Conservation (phyloP, 1,140 invertebrate genomes). For the Tetramorium parvispinum region DNA sequence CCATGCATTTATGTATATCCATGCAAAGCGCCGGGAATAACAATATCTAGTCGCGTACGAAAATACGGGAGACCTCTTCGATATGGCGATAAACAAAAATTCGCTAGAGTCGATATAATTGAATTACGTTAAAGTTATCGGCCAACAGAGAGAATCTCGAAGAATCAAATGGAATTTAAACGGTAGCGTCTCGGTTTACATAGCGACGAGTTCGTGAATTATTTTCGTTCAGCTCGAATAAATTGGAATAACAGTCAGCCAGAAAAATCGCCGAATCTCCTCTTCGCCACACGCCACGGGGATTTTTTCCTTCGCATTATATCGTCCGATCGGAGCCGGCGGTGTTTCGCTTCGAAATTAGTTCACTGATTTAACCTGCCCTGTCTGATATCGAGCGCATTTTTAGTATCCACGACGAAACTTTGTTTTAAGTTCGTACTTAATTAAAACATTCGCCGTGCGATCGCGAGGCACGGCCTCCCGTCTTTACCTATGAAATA, state of each 20-base stretch:
- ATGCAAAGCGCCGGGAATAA: constrained; percentile 56
- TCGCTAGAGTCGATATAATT: constrained; percentile 29
- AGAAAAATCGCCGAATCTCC: constrained; percentile 27
- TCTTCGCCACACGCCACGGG: not conserved
- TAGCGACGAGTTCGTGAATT: not conserved
- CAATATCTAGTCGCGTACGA: constrained; percentile 48
- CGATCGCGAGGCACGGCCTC: constrained; percentile 7
- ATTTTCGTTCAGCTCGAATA: constrained; percentile 32
- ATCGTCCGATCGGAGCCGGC: constrained; percentile 41
- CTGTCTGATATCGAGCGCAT: constrained; percentile 37
- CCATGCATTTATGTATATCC: constrained; percentile 62
- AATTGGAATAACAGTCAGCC: constrained; percentile 28
- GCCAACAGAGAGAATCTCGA: not conserved
- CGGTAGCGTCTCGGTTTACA: not conserved
- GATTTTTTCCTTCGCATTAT: constrained; percentile 23
- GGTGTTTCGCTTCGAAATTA: constrained; percentile 54
- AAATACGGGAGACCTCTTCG: constrained; percentile 33
- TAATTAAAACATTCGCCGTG: constrained; percentile 48
- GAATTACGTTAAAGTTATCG: constrained; percentile 19
- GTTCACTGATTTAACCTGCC: constrained; percentile 35
- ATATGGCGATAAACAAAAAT: constrained; percentile 40
- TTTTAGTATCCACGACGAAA: constrained; percentile 45
- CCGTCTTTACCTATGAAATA: constrained; percentile 49
- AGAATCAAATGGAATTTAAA: constrained; percentile 33
- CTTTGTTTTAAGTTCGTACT: constrained; percentile 56